phyloP scores from a whole-genome alignment of 2,888 invertebrate species.

The Cosmorhoe ocellata region DNA sequence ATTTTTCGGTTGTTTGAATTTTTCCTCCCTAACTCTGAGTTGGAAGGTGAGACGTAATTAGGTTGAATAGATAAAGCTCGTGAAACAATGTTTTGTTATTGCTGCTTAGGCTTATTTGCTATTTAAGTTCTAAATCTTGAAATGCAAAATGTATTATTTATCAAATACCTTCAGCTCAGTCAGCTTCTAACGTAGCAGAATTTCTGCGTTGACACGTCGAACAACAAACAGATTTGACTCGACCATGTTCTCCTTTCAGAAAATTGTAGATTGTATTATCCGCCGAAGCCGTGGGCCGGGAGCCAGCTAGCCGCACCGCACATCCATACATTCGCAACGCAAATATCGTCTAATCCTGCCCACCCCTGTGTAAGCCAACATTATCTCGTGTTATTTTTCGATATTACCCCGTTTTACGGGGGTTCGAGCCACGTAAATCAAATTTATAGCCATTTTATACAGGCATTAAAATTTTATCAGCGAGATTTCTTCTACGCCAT shows the following conservation, averaged over 20 bases:
- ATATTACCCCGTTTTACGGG: slow-evolving; percentile 78
- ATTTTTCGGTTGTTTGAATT: slow-evolving; percentile 41
- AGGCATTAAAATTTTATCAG: slow-evolving; percentile 80
- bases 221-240: not conserved
- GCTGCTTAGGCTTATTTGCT: no score
- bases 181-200: no score
- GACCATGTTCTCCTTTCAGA: slow-evolving; percentile 8
- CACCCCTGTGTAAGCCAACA: slow-evolving; percentile 71
- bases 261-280: slow-evolving; percentile 28
- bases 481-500: slow-evolving; percentile 73
- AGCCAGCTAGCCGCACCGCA: slow-evolving; percentile 18
- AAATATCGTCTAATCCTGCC: slow-evolving; percentile 64
- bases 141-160: no score
- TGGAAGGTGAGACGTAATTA: slow-evolving; percentile 31
- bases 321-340: slow-evolving; percentile 44
- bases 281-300: slow-evolving; percentile 13
- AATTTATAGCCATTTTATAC: slow-evolving; percentile 81
- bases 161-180: no score
- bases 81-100: not conserved
- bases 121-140: no score
- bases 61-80: slow-evolving; percentile 15
- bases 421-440: slow-evolving; percentile 75
- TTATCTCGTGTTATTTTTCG: slow-evolving; percentile 80
- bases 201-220: not conserved
- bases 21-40: slow-evolving; percentile 23